Percentiles rank a stretch among this genome's conserved stretches.
phyloP scores from a whole-genome alignment of 2,888 invertebrate genomes.

The Synergus umbraculus region DNA sequence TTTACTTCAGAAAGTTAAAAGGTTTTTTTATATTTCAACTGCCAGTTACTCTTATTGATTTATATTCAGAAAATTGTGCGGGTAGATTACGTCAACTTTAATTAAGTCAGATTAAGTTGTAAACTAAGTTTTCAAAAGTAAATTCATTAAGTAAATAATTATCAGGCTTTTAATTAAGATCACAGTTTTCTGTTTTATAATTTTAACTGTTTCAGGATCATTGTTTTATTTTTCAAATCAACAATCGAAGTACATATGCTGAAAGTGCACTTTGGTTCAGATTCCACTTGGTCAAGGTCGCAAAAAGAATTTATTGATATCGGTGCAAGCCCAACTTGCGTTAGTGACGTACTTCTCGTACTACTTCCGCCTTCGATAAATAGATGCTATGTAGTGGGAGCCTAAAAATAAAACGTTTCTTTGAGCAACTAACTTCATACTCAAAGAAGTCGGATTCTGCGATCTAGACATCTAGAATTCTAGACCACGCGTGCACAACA shows the following conservation, averaged over 20 bases:
- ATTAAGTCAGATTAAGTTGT: not conserved
- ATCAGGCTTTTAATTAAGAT: not conserved
- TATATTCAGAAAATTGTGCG: not conserved
- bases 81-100: not conserved
- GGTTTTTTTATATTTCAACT: not conserved
- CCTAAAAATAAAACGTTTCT: not conserved
- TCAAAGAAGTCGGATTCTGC: not conserved
- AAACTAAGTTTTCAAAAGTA: not conserved
- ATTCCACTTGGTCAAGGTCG: not conserved
- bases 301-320: not conserved
- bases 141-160: not conserved
- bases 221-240: not conserved
- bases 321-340: not conserved
- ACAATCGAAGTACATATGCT: not conserved
- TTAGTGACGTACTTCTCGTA: not conserved
- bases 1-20: not conserved
- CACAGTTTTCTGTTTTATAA: not conserved
- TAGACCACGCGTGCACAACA: not conserved
- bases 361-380: not conserved
- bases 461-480: not conserved
- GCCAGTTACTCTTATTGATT: not conserved
- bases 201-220: not conserved
- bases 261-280: not conserved
- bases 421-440: not conserved
- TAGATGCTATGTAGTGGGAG: not conserved